Base-by-base conservation (phyloP, 2,888 invertebrate genomes). In the Dasysyrphus albostriatus region DNA sequence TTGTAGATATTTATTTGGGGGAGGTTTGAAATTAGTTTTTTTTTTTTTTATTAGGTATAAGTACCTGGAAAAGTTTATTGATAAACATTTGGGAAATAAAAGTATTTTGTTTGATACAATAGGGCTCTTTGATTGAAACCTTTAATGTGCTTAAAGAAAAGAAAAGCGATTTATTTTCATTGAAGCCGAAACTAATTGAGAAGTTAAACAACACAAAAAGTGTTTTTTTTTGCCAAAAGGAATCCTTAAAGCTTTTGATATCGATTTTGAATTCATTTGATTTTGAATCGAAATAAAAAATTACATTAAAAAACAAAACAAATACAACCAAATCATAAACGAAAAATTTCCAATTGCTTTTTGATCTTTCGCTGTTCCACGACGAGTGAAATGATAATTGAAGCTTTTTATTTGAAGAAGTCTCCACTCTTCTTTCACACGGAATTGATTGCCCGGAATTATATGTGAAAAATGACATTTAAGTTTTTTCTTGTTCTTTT, bases 1-100 rank as follows among this genome's bases (percentile, higher is more conserved):
- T 47, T 10, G 32, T 42, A 34, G 39, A 56, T 12, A 56, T 65
- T 47, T 42, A 65, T 75, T 75, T 65, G 75, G 10, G 6, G 12
- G 19, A 39, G 16, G 24, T 7, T 61, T 37, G 5, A 32, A 29
- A 9, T 24, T 61, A 8, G 3, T 8, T 32, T 9, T 73, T 24
- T 32, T 9, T 73, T 24, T n/a, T 59, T n/a, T 47, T 32, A 29
- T n/a, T 8, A 1, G 32, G 6, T 14, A 0, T 32, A 32, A 5
- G 29, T 42, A 42, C 12, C 19, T 19, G 37, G 59, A 61, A 61
- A 42, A 12, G n/a, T 24, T 61, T 42, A 42, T 42, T 61, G 14
- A 9, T 59, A 7, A 58, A 16, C 29, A 34, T 59, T 19, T 59
- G 37, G 37, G 9, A 39, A 14, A n/a, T 12, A 8, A 32, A 32